Evolutionary conservation across 1,140 invertebrate species (phyloP).

Genomic region (Drosophila subpulchrella): DNA sequence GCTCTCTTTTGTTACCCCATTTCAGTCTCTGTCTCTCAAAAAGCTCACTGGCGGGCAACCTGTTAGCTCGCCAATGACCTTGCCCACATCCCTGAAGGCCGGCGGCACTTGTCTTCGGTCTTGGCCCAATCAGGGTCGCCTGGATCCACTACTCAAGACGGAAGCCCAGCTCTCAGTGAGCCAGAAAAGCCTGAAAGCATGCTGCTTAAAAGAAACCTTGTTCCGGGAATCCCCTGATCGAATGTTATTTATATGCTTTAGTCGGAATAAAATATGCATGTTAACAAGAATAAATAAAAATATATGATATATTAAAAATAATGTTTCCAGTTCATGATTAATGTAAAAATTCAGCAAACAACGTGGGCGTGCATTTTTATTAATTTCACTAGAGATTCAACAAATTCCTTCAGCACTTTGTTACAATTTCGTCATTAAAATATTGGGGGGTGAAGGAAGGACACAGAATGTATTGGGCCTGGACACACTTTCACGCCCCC

Average conservation of each 20-base stretch:
- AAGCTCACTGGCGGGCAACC: slow-evolving; percentile 31
- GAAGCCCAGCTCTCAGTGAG: background rate
- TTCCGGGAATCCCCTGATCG: background rate
- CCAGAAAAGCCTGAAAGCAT: background rate
- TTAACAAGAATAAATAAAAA: background rate
- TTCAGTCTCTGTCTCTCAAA: background rate
- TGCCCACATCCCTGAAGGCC: slow-evolving; percentile 11
- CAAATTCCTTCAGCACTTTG: background rate
- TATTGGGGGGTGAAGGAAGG: background rate
- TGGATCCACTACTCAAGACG: background rate
- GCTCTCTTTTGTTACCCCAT: background rate
- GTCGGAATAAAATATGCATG: background rate
- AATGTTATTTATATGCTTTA: background rate
- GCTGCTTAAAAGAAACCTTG: background rate
- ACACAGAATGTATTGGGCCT: background rate
- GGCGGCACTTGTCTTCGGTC: slow-evolving; percentile 3
- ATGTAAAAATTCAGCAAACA: background rate
- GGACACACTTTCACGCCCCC: background rate
- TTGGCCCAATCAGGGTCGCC: background rate
- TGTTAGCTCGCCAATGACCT: slow-evolving; percentile 39
- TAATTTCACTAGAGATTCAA: background rate
- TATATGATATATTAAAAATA: background rate
- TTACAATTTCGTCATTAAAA: background rate
- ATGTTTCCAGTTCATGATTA: background rate
- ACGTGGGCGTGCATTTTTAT: background rate